Base-by-base conservation (phyloP, 2,797 vertebrate genomes). In the Platyrinchus mystaceus region DNA sequence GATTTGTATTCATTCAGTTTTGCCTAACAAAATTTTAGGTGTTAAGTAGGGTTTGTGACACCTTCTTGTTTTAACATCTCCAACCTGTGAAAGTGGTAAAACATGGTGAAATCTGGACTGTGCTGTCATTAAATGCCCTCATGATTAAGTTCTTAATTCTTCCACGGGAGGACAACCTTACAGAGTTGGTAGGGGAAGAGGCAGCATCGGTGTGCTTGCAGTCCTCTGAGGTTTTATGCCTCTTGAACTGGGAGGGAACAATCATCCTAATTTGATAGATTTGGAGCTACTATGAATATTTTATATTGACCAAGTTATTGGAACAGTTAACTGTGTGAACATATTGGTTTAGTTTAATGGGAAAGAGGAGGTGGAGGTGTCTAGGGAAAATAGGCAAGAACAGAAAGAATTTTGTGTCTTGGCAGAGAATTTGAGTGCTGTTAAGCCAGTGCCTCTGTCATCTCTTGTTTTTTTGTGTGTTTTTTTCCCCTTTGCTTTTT, bases 1-100 rank as follows among this genome's bases (percentile, higher is more conserved):
- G 93, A 87, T 94, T 90, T 90, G 89, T 95, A 78, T 92, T 95
- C 79, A 66, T 81, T 96, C 92, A 95, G 94, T 96, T 96, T 96
- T 96, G 92, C 91, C 92, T 96, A 92, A 97, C 94, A 92, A 94
- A 95, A 91, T 93, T 87, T 68, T 87, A 87, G 63, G 84, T 94
- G 95, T 81, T 93, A 94, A 92, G 58, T 84, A 92, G 87, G 82
- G 93, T 93, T 95, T 94, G 80, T 76, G 83, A 83, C 53, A 87
- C 82, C 53, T 78, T 71, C 92, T 74, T 73, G 53, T 87, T 95
- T 92, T 85, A 92, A 90, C 73, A 66, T 95, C 76, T 84, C 47
- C 70, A 93, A 76, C 94, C 88, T 78, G 69, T 55, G 53, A 62
- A 91, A 80, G 71, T 80, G 56, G 50, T 89, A 63, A 90, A 91